phyloP scores from a whole-genome alignment of 2,113 vertebrate genomes.

The Orycteropus afer region DNA sequence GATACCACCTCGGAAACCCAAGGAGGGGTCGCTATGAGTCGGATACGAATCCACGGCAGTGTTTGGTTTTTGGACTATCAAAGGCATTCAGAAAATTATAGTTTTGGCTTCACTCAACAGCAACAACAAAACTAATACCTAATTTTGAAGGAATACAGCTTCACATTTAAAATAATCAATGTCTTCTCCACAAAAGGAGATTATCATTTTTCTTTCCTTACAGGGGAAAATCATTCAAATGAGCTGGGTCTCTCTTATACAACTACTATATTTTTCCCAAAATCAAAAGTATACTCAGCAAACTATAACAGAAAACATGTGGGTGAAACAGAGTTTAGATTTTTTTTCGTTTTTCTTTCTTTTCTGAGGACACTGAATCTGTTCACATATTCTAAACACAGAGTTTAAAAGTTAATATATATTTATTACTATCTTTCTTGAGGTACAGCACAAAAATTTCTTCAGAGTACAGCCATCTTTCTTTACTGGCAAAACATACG shows the following conservation, averaged over 20 bases:
- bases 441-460: background rate
- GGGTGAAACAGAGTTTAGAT: background rate
- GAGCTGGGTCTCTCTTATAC: background rate
- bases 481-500: background rate
- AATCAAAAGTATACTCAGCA: background rate
- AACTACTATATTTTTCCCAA: background rate
- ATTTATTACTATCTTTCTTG: background rate
- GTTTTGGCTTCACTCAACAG: constrained; percentile 1
- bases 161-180: constrained; percentile 1
- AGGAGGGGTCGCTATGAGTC: too few relatives aligned
- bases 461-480: background rate
- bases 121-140: background rate
- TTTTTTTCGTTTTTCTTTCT: background rate
- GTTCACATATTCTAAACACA: background rate
- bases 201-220: background rate
- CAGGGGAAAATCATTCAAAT: background rate
- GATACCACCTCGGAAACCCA: too few relatives aligned
- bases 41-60: too few relatives aligned
- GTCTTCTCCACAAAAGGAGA: background rate
- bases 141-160: constrained; percentile 7
- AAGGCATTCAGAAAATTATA: constrained; percentile 51
- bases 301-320: background rate
- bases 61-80: too few relatives aligned
- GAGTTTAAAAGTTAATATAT: background rate
- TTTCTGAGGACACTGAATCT: background rate